Base-by-base conservation (phyloP, 2,888 invertebrate species). In the Gisinianus flammeolus region DNA sequence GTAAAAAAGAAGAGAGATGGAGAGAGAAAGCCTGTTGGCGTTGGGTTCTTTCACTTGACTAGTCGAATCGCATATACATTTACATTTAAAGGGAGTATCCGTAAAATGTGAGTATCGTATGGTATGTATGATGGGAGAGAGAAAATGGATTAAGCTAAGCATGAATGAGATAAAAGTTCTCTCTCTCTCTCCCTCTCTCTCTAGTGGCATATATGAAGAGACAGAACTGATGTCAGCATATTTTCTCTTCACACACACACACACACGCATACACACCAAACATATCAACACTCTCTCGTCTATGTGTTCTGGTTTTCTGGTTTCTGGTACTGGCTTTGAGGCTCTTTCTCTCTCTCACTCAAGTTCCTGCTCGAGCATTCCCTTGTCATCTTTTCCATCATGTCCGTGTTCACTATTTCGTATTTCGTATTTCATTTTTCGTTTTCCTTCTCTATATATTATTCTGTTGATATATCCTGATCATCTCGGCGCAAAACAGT, bases 111-210 rank as follows among this genome's bases (percentile, higher is more conserved):
- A n/a, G n/a, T n/a, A n/a, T n/a, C n/a, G n/a, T n/a, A n/a, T n/a
- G n/a, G n/a, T n/a, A n/a, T n/a, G n/a, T n/a, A n/a, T n/a, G n/a
- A n/a, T n/a, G n/a, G n/a, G n/a, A n/a, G 68, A 77, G 74, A 56
- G 76, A 80, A 80, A 80, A 82, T 82, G 81, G 82, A 81, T 82
- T 81, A 82, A 82, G 81, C 82, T 79, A 81, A 81, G 82, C 82
- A 81, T 82, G 81, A 82, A 82, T 80, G 81, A 79, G 82, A 82
- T 82, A 82, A 82, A 82, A 79, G 77, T 78, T 77, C 52, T 69
- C 56, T 33, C 66, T 71, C 33, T 68, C 33, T 33, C 66, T 71
- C 33, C 69, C 33, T 77, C 52, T 69, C 56, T 33, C 66, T 71
- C 33, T 68, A 33, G 64, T 33, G 33, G 5, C 31, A 69, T 26